A percentile compares a stretch with the other conserved stretches of the same genome.
Evolutionary conservation across 2,888 invertebrate genomes (phyloP).

Genomic region (Eledone cirrhosa): DNA sequence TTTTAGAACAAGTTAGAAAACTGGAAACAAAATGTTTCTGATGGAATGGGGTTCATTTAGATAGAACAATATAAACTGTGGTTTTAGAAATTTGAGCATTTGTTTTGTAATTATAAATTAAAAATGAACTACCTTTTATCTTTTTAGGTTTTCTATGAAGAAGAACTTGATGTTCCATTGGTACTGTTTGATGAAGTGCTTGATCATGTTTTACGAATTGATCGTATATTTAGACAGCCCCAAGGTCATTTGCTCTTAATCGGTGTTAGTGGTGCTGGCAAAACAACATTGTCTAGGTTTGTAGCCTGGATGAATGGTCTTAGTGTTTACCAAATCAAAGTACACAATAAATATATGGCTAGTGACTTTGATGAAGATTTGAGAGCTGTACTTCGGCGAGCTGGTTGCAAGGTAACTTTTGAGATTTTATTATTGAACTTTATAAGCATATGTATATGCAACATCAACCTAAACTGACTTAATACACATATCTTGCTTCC

Average conservation of each 20-base stretch:
- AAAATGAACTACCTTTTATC: not conserved
- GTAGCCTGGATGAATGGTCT: constrained; percentile 99
- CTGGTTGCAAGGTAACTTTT: constrained; percentile 69
- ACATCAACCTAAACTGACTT: not conserved
- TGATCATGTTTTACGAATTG: constrained; percentile 97
- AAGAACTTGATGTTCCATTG: constrained; percentile 96
- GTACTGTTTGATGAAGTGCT: constrained; percentile 98
- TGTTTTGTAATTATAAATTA: no score
- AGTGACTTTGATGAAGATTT: constrained; percentile 99
- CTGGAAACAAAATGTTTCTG: no score
- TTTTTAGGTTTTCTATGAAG: constrained; percentile 91
- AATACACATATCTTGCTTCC: not conserved
- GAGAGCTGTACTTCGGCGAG: constrained; percentile 72
- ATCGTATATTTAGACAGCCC: constrained; percentile 98
- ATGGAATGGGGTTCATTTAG: no score
- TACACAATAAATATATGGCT: constrained; percentile 98
- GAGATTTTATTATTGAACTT: not conserved
- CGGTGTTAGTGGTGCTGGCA: constrained; percentile 98
- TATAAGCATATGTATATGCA: not conserved
- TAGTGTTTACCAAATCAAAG: constrained; percentile 98
- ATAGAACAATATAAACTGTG: no score
- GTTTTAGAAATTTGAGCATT: no score
- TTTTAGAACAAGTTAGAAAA: no score
- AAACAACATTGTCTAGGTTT: constrained; percentile 97
- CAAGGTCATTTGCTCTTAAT: constrained; percentile 97